Evolutionary conservation across 2,113 vertebrate species (phyloP).

Genomic region (Myotis lucifugus): DNA sequence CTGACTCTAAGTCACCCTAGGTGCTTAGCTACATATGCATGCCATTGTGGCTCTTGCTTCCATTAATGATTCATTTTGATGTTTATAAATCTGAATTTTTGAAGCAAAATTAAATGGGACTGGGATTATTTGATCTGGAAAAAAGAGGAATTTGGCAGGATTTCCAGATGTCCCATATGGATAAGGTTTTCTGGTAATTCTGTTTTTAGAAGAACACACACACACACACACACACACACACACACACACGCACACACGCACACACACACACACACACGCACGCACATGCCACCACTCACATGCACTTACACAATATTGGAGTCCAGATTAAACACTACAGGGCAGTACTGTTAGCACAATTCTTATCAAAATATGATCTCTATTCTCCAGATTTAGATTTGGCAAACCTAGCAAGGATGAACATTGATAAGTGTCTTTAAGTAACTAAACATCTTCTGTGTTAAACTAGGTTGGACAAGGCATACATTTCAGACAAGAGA

Average conservation of each 20-base stretch:
- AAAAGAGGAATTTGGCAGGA: conserved; percentile 43
- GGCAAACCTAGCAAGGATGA: not conserved
- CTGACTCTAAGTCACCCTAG: not conserved
- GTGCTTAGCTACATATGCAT: not conserved
- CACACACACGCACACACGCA: not conserved
- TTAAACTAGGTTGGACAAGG: not conserved
- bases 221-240: fast-evolving
- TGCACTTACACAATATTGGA: not conserved
- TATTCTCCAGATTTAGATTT: not conserved
- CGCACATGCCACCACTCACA: not conserved
- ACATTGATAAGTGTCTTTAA: not conserved
- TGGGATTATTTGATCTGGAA: conserved; percentile 52
- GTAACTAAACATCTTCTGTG: not conserved
- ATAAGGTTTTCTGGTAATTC: conserved; percentile 1
- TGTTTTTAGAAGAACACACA: conserved; percentile 28
- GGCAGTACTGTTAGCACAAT: not conserved
- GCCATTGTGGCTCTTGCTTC: not conserved
- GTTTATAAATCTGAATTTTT: conserved; percentile 53
- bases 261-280: not conserved
- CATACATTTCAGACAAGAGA: not conserved
- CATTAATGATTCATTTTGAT: conserved; percentile 9
- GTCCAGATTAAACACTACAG: not conserved
- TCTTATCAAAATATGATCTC: not conserved
- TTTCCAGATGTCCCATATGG: conserved; percentile 40
- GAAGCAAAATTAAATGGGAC: conserved; percentile 49